These are phyloP conservation scores for Clistopyga incitator DNA, from an alignment of 2,888 invertebrate species.

Conservation along the genomic window DNA sequence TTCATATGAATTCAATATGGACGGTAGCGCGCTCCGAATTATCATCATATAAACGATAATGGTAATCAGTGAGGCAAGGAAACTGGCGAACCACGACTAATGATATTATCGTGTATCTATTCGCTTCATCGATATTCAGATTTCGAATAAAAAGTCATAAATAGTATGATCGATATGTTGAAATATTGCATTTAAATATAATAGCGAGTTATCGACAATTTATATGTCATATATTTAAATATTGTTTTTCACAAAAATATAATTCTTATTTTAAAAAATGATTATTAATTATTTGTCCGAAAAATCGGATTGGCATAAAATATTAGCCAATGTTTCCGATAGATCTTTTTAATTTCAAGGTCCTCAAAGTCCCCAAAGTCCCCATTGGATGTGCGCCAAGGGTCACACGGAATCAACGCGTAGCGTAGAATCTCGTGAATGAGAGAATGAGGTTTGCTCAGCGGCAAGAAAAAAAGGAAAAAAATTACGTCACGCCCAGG, in stretches of 20 bases:
- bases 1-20: no score
- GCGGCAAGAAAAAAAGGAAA: no score
- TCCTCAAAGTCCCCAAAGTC: not conserved
- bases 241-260: no score
- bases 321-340: not conserved
- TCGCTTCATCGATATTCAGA: not conserved
- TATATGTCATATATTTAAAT: no score
- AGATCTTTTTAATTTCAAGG: not conserved
- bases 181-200: no score
- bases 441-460: constrained; percentile 48
- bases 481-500: constrained; percentile 79
- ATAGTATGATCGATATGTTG: no score
- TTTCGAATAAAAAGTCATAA: no score
- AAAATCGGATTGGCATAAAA: no score
- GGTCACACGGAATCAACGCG: constrained; percentile 22
- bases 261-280: no score
- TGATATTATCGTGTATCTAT: not conserved
- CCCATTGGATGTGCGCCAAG: not conserved
- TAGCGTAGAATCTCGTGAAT: not conserved
- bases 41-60: not conserved
- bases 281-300: no score
- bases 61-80: not conserved
- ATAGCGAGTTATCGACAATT: no score
- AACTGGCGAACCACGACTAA: not conserved
- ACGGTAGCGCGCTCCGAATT: not conserved